Percentiles rank a stretch among this genome's conserved stretches.
phyloP scores from a whole-genome alignment of 1,140 invertebrate species.

The Zaprionus ghesquierei region DNA sequence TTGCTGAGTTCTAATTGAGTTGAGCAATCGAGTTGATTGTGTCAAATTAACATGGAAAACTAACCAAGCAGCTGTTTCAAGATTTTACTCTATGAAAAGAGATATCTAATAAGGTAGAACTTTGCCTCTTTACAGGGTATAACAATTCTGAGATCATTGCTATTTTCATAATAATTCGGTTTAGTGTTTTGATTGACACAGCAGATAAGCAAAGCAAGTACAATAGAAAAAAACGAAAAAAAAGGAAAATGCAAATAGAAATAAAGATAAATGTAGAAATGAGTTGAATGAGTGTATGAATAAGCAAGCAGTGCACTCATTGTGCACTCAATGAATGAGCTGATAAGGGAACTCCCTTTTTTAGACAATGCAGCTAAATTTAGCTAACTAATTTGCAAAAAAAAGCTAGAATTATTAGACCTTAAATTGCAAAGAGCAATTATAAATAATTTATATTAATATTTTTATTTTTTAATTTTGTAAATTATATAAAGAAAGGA shows the following conservation, averaged over 20 bases:
- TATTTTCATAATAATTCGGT: not conserved
- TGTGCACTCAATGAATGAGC: not conserved
- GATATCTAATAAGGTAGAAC: too few species aligned
- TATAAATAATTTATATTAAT: too few species aligned
- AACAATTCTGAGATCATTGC: not conserved
- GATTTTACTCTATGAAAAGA: too few species aligned
- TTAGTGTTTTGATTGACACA: not conserved
- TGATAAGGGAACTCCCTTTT: not conserved
- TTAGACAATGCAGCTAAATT: too few species aligned
- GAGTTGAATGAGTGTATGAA: slow-evolving; percentile 3
- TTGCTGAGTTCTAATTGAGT: slow-evolving; percentile 23
- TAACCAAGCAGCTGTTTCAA: too few species aligned
- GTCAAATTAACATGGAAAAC: slow-evolving; percentile 49
- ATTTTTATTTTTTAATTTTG: too few species aligned
- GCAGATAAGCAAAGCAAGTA: slow-evolving; percentile 6
- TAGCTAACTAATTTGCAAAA: too few species aligned
- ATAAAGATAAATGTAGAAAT: slow-evolving; percentile 23
- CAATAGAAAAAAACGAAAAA: slow-evolving; percentile 5
- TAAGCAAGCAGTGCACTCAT: not conserved
- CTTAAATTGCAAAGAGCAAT: too few species aligned
- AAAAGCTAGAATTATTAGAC: too few species aligned
- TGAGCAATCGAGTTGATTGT: slow-evolving; percentile 38
- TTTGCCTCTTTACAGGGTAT: slow-evolving; percentile 20
- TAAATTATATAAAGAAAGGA: too few species aligned
- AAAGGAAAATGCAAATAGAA: slow-evolving; percentile 43